Percentiles rank a stretch among this genome's conserved stretches.
phyloP scores from a whole-genome alignment of 2,888 invertebrate genomes.

The Plebejus argus region DNA sequence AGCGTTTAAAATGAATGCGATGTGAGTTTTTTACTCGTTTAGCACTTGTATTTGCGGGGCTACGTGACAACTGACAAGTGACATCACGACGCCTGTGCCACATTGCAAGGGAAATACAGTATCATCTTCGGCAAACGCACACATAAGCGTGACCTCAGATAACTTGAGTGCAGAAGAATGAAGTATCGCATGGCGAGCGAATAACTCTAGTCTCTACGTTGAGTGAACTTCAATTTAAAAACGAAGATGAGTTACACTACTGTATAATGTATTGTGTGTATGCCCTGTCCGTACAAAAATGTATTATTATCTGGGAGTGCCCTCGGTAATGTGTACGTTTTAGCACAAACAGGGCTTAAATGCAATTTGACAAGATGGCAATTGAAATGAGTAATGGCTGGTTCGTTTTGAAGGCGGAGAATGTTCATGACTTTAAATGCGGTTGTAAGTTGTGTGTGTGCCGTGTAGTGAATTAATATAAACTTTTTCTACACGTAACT shows the following conservation, averaged over 20 bases:
- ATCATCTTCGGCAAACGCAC: background rate
- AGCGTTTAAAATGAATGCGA: slow-evolving; percentile 49
- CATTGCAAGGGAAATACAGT: background rate
- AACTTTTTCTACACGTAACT: background rate
- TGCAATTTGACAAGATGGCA: background rate
- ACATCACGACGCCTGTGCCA: background rate
- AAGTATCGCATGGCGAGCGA: no score
- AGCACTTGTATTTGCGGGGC: slow-evolving; percentile 61
- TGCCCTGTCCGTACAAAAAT: slow-evolving; percentile 40
- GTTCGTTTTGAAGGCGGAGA: background rate
- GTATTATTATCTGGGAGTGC: slow-evolving; percentile 19
- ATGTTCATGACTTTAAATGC: background rate
- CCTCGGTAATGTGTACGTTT: slow-evolving; percentile 12
- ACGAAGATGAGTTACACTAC: background rate
- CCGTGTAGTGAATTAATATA: background rate
- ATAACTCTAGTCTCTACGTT: no score
- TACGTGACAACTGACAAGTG: slow-evolving; percentile 67
- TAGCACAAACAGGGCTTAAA: slow-evolving; percentile 1
- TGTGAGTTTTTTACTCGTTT: slow-evolving; percentile 57
- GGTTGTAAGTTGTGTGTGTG: background rate
- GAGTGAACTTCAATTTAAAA: background rate
- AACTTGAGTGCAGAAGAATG: no score
- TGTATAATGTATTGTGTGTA: background rate
- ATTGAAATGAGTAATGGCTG: slow-evolving; percentile 3
- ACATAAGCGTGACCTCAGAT: background rate